phyloP scores from a whole-genome alignment of 2,797 vertebrate genomes.

The Eremophila alpestris region DNA sequence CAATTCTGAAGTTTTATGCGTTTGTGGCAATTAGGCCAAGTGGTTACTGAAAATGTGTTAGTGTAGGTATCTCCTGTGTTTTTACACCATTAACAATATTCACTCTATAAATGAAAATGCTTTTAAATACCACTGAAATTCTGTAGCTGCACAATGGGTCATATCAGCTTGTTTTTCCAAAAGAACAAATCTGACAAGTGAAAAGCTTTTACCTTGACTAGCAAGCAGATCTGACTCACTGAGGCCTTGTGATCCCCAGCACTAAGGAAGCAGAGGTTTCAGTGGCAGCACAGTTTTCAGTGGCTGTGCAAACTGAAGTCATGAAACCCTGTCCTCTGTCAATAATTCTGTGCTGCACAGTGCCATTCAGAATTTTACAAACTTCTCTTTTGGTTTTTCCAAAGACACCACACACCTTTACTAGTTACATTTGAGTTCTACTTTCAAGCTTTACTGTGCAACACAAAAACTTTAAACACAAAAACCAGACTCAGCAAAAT shows the following conservation, averaged over 20 bases:
- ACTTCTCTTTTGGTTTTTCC: background rate
- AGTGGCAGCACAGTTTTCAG: background rate
- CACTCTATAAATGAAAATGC: background rate
- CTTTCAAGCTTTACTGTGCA: background rate
- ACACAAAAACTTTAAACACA: background rate
- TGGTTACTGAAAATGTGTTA: background rate
- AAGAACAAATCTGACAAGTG: background rate
- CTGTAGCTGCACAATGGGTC: background rate
- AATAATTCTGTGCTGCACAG: background rate
- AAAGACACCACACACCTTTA: background rate
- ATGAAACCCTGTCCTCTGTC: background rate
- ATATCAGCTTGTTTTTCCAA: background rate
- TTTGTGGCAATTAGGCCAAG: background rate
- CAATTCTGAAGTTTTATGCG: background rate
- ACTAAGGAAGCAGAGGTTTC: background rate
- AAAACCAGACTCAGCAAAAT: background rate
- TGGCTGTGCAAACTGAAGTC: background rate
- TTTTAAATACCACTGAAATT: background rate
- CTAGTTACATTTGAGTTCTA: background rate
- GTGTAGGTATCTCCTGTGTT: background rate
- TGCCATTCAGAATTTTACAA: background rate
- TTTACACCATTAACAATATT: background rate
- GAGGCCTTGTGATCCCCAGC: background rate
- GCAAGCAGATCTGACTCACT: slow-evolving; percentile 23
- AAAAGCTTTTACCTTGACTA: slow-evolving; percentile 4